phyloP scores from a whole-genome alignment of 2,797 vertebrate genomes.

The Macrochelys suwanniensis region DNA sequence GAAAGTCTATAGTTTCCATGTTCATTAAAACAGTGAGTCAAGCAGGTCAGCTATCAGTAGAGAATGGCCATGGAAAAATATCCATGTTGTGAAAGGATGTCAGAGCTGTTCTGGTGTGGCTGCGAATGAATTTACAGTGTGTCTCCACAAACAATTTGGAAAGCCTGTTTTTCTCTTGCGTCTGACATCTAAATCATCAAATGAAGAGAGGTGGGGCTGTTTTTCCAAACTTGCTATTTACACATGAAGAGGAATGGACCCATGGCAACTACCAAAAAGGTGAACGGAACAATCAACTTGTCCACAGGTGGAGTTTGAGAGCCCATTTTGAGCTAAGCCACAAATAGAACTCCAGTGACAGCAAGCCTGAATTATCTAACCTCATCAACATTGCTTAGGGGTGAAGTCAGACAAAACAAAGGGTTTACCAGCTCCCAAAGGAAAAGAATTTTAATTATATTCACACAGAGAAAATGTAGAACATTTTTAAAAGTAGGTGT shows the following conservation, averaged over 20 bases:
- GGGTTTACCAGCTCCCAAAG: background rate
- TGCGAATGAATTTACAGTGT: too few species aligned
- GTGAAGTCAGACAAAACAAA: slow-evolving; percentile 33
- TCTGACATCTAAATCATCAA: fast-evolving
- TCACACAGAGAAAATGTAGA: background rate
- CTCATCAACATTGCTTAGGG: slow-evolving; percentile 1
- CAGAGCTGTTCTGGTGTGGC: background rate
- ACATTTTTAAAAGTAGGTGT: background rate
- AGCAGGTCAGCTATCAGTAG: fast-evolving
- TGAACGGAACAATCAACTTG: fast-evolving
- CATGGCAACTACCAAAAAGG: background rate
- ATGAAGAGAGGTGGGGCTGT: background rate
- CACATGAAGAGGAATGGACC: background rate
- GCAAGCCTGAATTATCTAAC: slow-evolving; percentile 22
- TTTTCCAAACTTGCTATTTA: fast-evolving
- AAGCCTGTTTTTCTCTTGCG: background rate
- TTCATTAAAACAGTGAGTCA: fast-evolving
- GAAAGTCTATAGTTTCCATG: background rate
- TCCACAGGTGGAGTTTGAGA: background rate
- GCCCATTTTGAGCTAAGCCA: background rate
- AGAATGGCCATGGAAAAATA: fast-evolving
- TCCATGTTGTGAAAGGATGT: background rate
- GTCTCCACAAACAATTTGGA: background rate
- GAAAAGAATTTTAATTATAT: background rate
- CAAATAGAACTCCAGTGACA: background rate